Evolutionary conservation across 2,888 invertebrate genomes (phyloP).

Genomic region (Pasiphila rectangulata): DNA sequence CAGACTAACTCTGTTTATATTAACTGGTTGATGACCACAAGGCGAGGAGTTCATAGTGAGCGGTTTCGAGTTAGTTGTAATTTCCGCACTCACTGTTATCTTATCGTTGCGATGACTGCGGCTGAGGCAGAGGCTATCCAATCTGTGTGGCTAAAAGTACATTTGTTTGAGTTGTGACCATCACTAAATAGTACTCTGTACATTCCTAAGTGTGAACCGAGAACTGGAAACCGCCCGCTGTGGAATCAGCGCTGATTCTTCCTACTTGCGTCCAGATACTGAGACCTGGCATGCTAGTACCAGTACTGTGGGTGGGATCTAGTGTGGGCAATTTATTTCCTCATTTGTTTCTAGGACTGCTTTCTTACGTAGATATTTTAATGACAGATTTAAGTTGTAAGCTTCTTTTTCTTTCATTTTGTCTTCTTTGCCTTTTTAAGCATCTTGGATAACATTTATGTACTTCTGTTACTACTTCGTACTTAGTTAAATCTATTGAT

Average conservation of each 20-base stretch:
- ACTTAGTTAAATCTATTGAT: conserved; percentile 1
- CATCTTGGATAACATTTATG: conserved; percentile 23
- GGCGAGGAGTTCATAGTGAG: too few species aligned
- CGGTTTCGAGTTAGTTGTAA: too few species aligned
- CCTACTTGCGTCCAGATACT: conserved; percentile 1
- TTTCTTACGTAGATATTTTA: conserved; percentile 19
- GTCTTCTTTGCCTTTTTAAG: conserved; percentile 18
- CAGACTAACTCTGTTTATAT: too few species aligned
- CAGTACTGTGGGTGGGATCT: conserved; percentile 24
- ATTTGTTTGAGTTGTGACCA: too few species aligned
- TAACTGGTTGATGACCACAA: too few species aligned
- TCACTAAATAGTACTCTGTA: not conserved
- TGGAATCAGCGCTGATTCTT: not conserved
- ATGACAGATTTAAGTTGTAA: conserved; percentile 16
- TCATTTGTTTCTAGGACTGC: conserved; percentile 23
- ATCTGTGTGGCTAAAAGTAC: too few species aligned
- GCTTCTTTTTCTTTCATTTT: conserved; percentile 15
- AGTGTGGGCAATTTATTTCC: conserved; percentile 18
- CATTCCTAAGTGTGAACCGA: not conserved
- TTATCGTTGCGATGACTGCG: too few species aligned
- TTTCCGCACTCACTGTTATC: too few species aligned
- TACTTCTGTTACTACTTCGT: too few species aligned
- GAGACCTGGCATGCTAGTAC: conserved; percentile 29
- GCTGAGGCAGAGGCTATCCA: too few species aligned
- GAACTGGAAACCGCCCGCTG: not conserved